Percentiles rank a stretch among this genome's conserved stretches.
Evolutionary conservation across 2,888 invertebrate species (phyloP).

Genomic region (Mythimna pallens): DNA sequence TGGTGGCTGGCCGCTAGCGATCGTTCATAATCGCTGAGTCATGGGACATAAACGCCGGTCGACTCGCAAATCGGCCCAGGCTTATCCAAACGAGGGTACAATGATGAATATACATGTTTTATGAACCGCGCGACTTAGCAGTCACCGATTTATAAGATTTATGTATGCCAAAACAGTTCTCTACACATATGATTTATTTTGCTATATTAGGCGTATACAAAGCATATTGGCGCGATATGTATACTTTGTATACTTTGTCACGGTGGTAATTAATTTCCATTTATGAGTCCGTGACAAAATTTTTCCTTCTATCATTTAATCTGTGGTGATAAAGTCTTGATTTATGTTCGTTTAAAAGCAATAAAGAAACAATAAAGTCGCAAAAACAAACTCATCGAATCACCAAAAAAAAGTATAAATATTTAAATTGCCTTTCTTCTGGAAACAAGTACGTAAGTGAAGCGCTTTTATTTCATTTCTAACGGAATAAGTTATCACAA

Average conservation of each 20-base stretch:
- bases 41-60: constrained; percentile 19
- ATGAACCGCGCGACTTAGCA: constrained; percentile 24
- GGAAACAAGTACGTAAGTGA: not conserved
- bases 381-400: constrained; percentile 9
- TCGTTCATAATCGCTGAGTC: constrained; percentile 44
- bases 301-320: not conserved
- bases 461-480: not conserved
- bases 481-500: not conserved
- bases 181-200: constrained; percentile 20
- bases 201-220: not conserved
- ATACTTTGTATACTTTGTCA: not conserved
- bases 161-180: constrained; percentile 22
- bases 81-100: constrained; percentile 44
- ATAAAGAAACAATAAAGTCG: constrained; percentile 14
- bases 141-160: constrained; percentile 34
- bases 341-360: constrained; percentile 14
- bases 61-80: constrained; percentile 10
- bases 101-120: constrained; percentile 30
- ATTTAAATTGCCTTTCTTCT: constrained; percentile 11
- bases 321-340: not conserved
- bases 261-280: not conserved
- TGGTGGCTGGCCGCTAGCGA: not conserved
- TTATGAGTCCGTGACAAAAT: not conserved
- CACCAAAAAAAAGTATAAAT: not conserved
- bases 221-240: not conserved